These are phyloP conservation scores for Catostomus latipinnis DNA, from an alignment of 2,797 vertebrate species.

Conservation along the genomic window DNA sequence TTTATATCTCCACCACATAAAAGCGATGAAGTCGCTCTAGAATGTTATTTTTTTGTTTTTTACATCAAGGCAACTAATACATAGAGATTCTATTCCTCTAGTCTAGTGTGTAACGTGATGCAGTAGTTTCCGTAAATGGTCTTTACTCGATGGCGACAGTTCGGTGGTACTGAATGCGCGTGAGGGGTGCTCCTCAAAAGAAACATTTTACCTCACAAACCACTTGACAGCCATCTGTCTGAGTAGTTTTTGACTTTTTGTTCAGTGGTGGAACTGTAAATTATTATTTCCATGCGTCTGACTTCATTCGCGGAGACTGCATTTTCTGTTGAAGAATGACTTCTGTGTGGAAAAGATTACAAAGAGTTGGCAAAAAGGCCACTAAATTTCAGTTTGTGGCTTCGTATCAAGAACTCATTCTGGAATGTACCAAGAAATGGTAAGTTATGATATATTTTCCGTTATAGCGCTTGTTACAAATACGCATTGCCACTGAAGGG, in stretches of 20 bases:
- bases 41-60: background rate
- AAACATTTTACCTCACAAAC: conserved; percentile 13
- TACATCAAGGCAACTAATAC: conserved; percentile 25
- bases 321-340: conserved; percentile 76
- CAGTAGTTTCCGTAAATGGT: conserved; percentile 58
- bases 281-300: conserved; percentile 26
- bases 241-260: conserved; percentile 3
- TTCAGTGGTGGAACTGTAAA: conserved; percentile 18
- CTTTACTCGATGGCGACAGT: conserved; percentile 54
- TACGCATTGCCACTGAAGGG: conserved; percentile 47
- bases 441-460: conserved; percentile 71
- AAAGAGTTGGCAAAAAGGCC: conserved; percentile 90
- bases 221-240: conserved; percentile 11
- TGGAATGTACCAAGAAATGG: conserved; percentile 93
- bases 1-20: background rate
- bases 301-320: conserved; percentile 42
- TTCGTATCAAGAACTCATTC: conserved; percentile 87
- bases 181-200: conserved; percentile 4
- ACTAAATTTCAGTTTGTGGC: conserved; percentile 92
- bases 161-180: conserved; percentile 23
- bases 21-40: background rate
- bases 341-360: conserved; percentile 92
- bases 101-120: conserved; percentile 54
- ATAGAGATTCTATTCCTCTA: conserved; percentile 56
- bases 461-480: conserved; percentile 34